Percentiles rank a stretch among this genome's conserved stretches.
Conservation (phyloP, 1,140 invertebrate genomes). For the Aphidius gifuensis region DNA sequence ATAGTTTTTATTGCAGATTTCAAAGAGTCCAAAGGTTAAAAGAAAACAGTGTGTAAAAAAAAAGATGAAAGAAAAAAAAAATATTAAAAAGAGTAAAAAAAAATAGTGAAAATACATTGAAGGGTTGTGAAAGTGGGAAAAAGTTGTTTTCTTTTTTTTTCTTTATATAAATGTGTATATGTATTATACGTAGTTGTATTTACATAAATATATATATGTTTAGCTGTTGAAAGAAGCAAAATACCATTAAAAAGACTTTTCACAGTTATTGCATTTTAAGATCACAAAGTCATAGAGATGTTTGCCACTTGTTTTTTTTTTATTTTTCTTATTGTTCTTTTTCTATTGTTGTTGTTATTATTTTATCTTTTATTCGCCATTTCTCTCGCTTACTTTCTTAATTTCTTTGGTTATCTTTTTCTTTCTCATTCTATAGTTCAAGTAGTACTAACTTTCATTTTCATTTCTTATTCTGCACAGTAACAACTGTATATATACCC, state of each 20-base stretch:
- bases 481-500: background rate
- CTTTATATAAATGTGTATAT: too few species aligned
- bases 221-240: background rate
- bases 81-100: background rate
- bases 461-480: background rate
- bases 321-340: background rate
- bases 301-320: conserved; percentile 16
- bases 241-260: conserved; percentile 17
- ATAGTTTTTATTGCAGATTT: conserved; percentile 23
- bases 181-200: too few species aligned
- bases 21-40: conserved; percentile 3
- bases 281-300: conserved; percentile 25
- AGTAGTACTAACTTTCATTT: conserved; percentile 1
- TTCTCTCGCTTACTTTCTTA: too few species aligned
- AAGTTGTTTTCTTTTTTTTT: background rate
- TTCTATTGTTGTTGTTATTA: too few species aligned
- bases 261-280: conserved; percentile 37
- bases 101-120: background rate
- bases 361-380: too few species aligned
- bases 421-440: too few species aligned
- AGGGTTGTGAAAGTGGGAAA: conserved; percentile 3
- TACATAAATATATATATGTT: too few species aligned
- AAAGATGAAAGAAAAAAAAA: too few species aligned
- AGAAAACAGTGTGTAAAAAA: too few species aligned
- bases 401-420: too few species aligned